Conservation (phyloP, 2,888 invertebrate species). For the Ypsolopha scabrella region DNA sequence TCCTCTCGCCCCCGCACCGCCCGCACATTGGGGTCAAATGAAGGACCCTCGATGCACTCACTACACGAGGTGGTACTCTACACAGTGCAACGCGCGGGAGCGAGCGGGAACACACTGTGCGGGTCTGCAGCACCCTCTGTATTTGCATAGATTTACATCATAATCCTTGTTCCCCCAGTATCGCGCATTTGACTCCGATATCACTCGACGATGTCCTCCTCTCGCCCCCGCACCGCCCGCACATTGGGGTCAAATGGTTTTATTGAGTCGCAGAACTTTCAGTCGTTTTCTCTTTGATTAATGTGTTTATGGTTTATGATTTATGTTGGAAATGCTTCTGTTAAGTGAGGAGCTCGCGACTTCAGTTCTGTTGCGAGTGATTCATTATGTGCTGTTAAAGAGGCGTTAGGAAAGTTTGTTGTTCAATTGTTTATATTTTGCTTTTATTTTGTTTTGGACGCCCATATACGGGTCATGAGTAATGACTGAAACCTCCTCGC, state of each 20-base stretch:
- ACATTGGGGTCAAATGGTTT: conserved; percentile 17
- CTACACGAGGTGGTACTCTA: too few relatives aligned
- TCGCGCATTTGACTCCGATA: conserved; percentile 21
- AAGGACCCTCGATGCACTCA: too few relatives aligned
- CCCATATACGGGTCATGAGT: too few relatives aligned
- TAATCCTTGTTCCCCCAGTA: conserved; percentile 38
- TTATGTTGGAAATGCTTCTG: conserved; percentile 5
- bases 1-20: too few relatives aligned
- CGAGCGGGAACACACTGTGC: not conserved
- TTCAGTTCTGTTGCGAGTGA: not conserved
- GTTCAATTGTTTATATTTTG: not conserved
- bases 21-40: too few relatives aligned
- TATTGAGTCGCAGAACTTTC: conserved; percentile 20
- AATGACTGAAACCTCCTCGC: not conserved
- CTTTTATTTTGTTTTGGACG: not conserved
- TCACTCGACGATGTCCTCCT: conserved; percentile 19
- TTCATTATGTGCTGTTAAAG: not conserved
- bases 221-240: not conserved
- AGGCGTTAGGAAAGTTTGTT: not conserved
- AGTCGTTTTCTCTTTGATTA: conserved; percentile 7
- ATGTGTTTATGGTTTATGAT: conserved; percentile 10
- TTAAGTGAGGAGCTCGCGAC: not conserved
- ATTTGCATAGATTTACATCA: conserved; percentile 62
- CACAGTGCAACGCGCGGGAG: not conserved
- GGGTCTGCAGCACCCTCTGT: conserved; percentile 4